Evolutionary conservation across 2,888 invertebrate genomes (phyloP).

Genomic region (Chrysina gloriosa): DNA sequence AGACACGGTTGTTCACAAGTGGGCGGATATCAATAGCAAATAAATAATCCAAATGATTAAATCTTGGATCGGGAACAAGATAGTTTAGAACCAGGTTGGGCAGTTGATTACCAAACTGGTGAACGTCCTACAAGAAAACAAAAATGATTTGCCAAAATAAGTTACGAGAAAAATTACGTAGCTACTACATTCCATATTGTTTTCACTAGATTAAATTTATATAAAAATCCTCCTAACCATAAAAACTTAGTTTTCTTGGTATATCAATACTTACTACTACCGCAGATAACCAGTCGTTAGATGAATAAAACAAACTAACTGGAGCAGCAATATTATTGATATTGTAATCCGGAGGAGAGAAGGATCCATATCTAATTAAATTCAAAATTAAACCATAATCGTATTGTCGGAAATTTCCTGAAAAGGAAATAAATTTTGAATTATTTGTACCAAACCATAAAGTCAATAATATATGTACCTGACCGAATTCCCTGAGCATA

Average conservation of each 20-base stretch:
- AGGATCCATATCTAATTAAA: conserved; percentile 55
- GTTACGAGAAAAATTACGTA: no score
- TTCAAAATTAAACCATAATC: conserved; percentile 60
- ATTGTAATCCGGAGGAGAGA: conserved; percentile 64
- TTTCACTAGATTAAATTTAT: no score
- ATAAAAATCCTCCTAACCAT: no score
- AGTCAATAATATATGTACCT: conserved; percentile 39
- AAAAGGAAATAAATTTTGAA: conserved; percentile 3
- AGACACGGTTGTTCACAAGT: conserved; percentile 69
- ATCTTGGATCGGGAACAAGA: conserved; percentile 68
- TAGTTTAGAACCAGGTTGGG: conserved; percentile 69
- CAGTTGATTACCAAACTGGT: conserved; percentile 66
- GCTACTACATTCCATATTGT: no score
- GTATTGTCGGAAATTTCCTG: conserved; percentile 13
- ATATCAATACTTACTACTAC: conserved; percentile 25
- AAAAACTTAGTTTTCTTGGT: no score
- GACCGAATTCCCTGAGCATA: conserved; percentile 74
- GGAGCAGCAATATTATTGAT: conserved; percentile 62
- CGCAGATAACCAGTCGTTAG: conserved; percentile 61
- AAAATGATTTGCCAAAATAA: no score
- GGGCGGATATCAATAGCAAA: conserved; percentile 72
- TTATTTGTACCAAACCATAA: neutral
- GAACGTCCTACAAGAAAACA: conserved; percentile 68
- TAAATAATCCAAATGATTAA: conserved; percentile 77
- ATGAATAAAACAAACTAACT: conserved; percentile 64